These are phyloP conservation scores for Selene dorsalis DNA, from an alignment of 2,797 vertebrate species.

Conservation along the genomic window DNA sequence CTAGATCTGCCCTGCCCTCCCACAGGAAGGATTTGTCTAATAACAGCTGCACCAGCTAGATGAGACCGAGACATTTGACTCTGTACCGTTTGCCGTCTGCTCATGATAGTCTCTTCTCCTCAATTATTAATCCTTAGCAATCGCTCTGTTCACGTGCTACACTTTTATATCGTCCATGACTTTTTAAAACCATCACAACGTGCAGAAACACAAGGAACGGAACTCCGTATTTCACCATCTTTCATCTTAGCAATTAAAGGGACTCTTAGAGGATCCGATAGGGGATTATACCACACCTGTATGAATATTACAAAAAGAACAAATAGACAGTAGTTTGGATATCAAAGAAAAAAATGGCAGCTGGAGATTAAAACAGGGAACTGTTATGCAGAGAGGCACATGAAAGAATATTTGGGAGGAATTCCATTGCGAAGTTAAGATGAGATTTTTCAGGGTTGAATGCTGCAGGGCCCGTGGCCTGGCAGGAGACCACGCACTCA, in stretches of 20 bases:
- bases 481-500: neutral
- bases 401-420: no score
- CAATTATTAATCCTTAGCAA: constrained; percentile 35
- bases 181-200: neutral
- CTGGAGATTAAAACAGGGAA: neutral
- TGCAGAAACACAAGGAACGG: neutral
- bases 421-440: no score
- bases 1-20: constrained; percentile 48
- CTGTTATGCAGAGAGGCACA: neutral
- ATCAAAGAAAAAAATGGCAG: neutral
- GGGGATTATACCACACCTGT: neutral
- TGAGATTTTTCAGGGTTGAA: no score
- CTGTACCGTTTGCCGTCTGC: constrained; percentile 15
- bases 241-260: neutral
- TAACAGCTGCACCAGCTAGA: constrained; percentile 46
- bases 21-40: constrained; percentile 53
- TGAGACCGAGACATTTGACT: constrained; percentile 45
- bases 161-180: constrained; percentile 7
- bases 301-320: no score
- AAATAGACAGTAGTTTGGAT: neutral
- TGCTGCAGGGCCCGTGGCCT: neutral
- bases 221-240: neutral
- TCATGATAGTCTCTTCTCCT: constrained; percentile 19
- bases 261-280: neutral
- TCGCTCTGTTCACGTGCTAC: constrained; percentile 8